Conservation (phyloP, 2,888 invertebrate species). For the Drosophila emarginata region DNA sequence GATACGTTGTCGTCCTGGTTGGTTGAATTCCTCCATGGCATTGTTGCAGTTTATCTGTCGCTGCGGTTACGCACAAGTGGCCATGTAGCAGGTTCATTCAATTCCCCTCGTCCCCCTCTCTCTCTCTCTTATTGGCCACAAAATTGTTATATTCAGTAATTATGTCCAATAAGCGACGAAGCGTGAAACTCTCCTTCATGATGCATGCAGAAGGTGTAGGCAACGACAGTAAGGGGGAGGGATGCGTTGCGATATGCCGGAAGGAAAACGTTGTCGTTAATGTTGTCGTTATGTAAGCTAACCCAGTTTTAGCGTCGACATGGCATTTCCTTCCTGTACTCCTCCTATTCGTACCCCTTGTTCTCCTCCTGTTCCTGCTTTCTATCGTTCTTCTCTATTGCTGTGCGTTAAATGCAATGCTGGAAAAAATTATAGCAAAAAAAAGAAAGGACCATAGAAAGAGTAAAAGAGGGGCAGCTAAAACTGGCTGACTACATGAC, state of each 20-base stretch:
- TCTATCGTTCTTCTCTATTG: neutral
- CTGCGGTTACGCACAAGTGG: constrained; percentile 68
- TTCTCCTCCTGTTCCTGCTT: neutral
- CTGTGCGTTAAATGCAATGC: constrained; percentile 63
- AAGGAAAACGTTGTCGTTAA: constrained; percentile 74
- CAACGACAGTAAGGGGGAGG: neutral
- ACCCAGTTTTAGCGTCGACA: constrained; percentile 76
- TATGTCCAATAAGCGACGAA: constrained; percentile 74
- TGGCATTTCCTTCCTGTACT: constrained; percentile 64
- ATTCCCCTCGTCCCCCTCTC: neutral
- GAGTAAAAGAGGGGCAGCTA: neutral
- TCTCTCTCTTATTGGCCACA: constrained; percentile 39
- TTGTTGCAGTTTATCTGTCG: constrained; percentile 72
- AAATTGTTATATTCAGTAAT: constrained; percentile 76
- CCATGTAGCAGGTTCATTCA: constrained; percentile 2
- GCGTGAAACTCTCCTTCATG: constrained; percentile 49
- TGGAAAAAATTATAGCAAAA: constrained; percentile 50
- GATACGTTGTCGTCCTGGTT: constrained; percentile 49
- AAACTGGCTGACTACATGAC: constrained; percentile 44
- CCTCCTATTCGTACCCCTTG: neutral
- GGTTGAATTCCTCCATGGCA: constrained; percentile 32
- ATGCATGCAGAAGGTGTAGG: neutral
- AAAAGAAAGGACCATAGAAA: constrained; percentile 25
- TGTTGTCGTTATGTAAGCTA: constrained; percentile 74
- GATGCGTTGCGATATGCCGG: constrained; percentile 26